Base-by-base conservation (phyloP, 2,888 invertebrate genomes). In the Noctua comes region DNA sequence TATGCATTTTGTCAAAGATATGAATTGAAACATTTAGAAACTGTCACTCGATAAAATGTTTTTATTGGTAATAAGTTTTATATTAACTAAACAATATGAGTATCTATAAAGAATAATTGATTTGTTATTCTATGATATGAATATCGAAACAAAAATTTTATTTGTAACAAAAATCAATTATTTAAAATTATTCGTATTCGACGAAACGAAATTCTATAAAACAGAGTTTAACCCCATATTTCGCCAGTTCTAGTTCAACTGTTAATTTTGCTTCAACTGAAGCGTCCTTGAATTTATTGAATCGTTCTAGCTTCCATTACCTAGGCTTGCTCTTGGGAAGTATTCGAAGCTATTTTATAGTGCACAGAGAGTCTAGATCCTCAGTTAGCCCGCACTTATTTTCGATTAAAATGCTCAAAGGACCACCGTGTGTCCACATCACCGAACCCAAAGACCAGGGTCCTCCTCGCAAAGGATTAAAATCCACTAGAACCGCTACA, bases 401-500 rank as follows among this genome's bases (percentile, higher is more conserved):
- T 77, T 27, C 54, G 16, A 82, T 79, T 57, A 76, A 65, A 82
- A 59, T 36, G 7, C 59, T 62, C 59, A 68, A 77, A 83, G 51
- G 36, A 31, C 16, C 24, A 24, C 48, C 36, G 31, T 11, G 36
- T 51, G 10, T 36, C 40, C 27, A 31, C 6, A 16, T 66, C 24
- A 46, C 43, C 11, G 2, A 21, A 36, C 36, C 59, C 27, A 68
- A 83, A 66, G 48, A 27, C 76, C 77, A 62, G 43, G 21, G 3
- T 76, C 18, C 40, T 64, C 27, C 18, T 43, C 24, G 31, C 16
- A 79, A 65, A 62, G 77, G 83, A 51, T 64, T 51, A 66, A 40
- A 85, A 65, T 18, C 59, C 7, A 73, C 36, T 43, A 59, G 13
- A 80, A 64, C 18, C 16, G 24, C 13, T n/a, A 31, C 18, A 27